Conservation (phyloP, 2,888 invertebrate genomes). For the Ectobius pallidus region DNA sequence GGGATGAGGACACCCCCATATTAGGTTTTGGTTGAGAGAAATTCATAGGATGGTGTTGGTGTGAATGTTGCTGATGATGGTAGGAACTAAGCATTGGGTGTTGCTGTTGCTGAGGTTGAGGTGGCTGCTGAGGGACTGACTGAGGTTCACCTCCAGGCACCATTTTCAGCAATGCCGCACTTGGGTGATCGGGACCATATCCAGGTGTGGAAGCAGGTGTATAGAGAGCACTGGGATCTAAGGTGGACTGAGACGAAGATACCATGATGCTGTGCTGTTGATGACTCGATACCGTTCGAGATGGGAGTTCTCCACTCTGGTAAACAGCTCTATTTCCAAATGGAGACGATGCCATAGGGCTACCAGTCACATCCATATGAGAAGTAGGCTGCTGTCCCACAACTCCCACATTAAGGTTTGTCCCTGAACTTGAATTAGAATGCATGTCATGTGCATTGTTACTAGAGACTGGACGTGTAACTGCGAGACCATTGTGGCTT, state of each 20-base stretch:
- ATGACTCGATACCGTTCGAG: slow-evolving; percentile 20
- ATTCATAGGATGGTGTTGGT: slow-evolving; percentile 32
- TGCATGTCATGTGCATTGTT: slow-evolving; percentile 11
- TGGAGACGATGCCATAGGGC: slow-evolving; percentile 11
- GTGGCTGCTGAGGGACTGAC: slow-evolving; percentile 46
- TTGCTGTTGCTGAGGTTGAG: slow-evolving; percentile 45
- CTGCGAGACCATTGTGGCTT: not conserved
- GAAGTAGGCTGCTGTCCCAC: slow-evolving; percentile 32
- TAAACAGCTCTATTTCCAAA: slow-evolving; percentile 33
- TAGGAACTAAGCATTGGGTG: slow-evolving; percentile 38
- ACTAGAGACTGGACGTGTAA: slow-evolving; percentile 1
- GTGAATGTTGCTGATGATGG: slow-evolving; percentile 33
- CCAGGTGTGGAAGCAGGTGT: slow-evolving; percentile 28
- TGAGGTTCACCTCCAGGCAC: slow-evolving; percentile 51
- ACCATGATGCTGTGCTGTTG: slow-evolving; percentile 36
- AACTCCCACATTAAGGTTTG: slow-evolving; percentile 23
- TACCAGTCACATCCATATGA: slow-evolving; percentile 19
- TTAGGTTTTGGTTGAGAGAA: slow-evolving; percentile 36
- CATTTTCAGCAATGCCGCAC: slow-evolving; percentile 56
- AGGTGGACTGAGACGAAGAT: slow-evolving; percentile 31
- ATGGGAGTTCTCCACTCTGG: slow-evolving; percentile 24
- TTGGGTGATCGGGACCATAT: slow-evolving; percentile 31
- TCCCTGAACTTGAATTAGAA: not conserved
- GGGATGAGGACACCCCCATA: slow-evolving; percentile 17
- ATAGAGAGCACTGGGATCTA: slow-evolving; percentile 33